A percentile compares a stretch with the other conserved stretches of the same genome.
Conservation (phyloP, 1,140 invertebrate genomes). For the Drosophila gunungcola region DNA sequence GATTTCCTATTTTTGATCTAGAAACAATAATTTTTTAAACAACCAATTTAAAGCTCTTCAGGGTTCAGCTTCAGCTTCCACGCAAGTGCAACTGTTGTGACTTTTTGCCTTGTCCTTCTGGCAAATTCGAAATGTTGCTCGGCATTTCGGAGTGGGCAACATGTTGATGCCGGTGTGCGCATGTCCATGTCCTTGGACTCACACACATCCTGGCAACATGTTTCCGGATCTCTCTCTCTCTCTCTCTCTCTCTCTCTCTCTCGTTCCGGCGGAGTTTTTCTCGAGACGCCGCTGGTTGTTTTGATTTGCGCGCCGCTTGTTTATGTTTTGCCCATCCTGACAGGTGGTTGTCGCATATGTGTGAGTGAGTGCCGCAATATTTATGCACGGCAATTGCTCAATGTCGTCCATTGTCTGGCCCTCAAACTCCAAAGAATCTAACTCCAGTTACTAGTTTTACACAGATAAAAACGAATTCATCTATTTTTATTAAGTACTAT, state of each 20-base stretch:
- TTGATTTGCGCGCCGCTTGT: slow-evolving; percentile 68
- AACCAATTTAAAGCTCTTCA: no score
- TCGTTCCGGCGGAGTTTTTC: not conserved
- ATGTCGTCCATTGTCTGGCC: slow-evolving; percentile 59
- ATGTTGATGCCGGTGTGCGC: slow-evolving; percentile 39
- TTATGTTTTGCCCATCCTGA: slow-evolving; percentile 65
- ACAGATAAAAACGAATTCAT: not conserved
- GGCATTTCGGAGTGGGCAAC: slow-evolving; percentile 40
- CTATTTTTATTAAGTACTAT: not conserved
- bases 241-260: no score
- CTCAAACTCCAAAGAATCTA: slow-evolving; percentile 25
- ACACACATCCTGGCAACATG: slow-evolving; percentile 37
- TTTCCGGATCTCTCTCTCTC: not conserved
- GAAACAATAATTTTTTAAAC: no score
- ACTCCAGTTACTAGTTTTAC: slow-evolving; percentile 4
- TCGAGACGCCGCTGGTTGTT: slow-evolving; percentile 39
- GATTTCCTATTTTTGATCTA: no score
- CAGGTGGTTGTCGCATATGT: slow-evolving; percentile 46
- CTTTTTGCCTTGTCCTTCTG: not conserved
- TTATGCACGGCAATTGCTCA: slow-evolving; percentile 78
- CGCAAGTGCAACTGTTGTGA: slow-evolving; percentile 50
- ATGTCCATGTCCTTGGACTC: slow-evolving; percentile 30
- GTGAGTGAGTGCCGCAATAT: slow-evolving; percentile 49
- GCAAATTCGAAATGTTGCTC: slow-evolving; percentile 34
- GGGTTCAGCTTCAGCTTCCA: slow-evolving; percentile 3